Evolutionary conservation across 2,113 vertebrate species (phyloP), one percentile per base, ranked within the genome.

Genomic region (Ailurus styani): DNA sequence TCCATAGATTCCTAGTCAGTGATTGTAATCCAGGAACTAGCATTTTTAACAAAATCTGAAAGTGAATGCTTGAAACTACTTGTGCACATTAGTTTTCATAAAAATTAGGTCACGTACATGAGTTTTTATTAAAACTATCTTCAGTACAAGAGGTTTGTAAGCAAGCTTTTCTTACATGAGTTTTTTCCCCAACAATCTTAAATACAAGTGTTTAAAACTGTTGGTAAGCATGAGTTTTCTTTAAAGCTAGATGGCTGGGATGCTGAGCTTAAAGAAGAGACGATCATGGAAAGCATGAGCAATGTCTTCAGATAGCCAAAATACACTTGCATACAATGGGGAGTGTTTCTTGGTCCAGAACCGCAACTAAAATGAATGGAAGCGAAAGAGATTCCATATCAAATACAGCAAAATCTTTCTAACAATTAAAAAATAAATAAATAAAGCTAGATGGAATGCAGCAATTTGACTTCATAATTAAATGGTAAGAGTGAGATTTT

Each of bases 381-480:
- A 50, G 27, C 93, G 2, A n/a, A 52, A 82, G 25, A 11, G 0
- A 79, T 85, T 84, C 73, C 42, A 93, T 20, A 55, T 42, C 60
- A 87, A 78, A 70, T 52, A 52, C 31, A 40, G 81, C 52, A 60
- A 60, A 60, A 60, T 60, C 11, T 27, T 60, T 60, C 57, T 27
- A 60, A 60, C 27, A 60, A 27, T 60, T 57, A 11, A 27, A 5
- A 60, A 27, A n/a, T n/a, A n/a, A 57, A 57, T 47, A 47, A 47
- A 57, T 60, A 25, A 25, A 90, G 15, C 27, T 70, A 52, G 25
- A 4, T 78, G 93, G 73, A 78, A 93, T 29, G 14, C 5, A 83
- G 31, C 6, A 72, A n/a, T 84, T 50, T 90, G 55, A 78, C 42
- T 90, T 47, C 47, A 90, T n/a, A 62, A 40, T 93, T 86, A 86